phyloP scores from a whole-genome alignment of 2,113 vertebrate genomes.

The Cynopterus brachyotis region DNA sequence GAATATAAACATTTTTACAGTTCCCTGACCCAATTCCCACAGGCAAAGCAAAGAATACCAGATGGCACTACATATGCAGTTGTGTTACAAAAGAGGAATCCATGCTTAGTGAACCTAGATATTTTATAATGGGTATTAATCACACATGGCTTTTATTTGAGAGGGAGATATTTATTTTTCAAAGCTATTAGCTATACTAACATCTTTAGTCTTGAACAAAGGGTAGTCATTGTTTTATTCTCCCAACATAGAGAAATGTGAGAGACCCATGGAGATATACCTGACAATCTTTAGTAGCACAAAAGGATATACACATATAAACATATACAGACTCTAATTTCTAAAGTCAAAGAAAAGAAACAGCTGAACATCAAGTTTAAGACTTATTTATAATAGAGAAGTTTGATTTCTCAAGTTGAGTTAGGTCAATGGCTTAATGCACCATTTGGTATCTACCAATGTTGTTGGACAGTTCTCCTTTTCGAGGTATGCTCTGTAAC shows the following conservation, averaged over 20 bases:
- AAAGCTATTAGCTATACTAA: neutral
- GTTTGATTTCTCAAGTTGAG: neutral
- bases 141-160: neutral
- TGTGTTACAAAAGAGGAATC: neutral
- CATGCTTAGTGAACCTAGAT: neutral
- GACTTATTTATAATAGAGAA: neutral
- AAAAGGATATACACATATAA: neutral
- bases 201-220: neutral
- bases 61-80: neutral
- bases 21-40: neutral
- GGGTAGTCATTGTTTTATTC: neutral
- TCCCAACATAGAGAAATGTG: neutral
- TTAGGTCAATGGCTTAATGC: neutral
- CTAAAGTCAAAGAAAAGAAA: neutral
- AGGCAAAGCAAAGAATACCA: neutral
- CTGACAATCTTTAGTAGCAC: neutral
- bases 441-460: neutral
- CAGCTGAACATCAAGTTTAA: neutral
- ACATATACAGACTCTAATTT: neutral
- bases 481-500: neutral
- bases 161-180: neutral
- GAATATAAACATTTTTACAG: neutral
- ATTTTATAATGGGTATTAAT: neutral
- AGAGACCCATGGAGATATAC: neutral
- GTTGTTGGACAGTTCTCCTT: neutral